Base-by-base conservation (phyloP, 2,113 vertebrate species). In the Mormyrus iriodes region DNA sequence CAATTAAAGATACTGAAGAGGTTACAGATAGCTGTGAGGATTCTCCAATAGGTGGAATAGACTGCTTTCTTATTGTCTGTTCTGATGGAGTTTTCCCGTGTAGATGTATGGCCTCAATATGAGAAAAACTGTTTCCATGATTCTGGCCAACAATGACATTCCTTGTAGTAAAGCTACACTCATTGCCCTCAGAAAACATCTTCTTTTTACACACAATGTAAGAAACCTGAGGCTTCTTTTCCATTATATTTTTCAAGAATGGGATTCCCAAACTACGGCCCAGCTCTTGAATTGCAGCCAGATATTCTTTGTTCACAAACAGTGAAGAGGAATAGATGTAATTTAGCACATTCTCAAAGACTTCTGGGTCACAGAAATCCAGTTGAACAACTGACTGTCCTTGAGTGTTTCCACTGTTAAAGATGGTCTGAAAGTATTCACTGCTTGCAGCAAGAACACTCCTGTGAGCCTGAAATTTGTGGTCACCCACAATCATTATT, bases 321-420 rank as follows among this genome's bases (percentile, higher is more conserved):
- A 99, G 94, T 0, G 98, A 99, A 0, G 98, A 97, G 85, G 98
- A 98, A 92, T 99, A 99, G 91, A 99, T 98, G 96, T 99, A 99
- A 95, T 98, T 99, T 90, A 99, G 93, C 79, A 99, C 97, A 1
- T 97, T 98, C 92, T 99, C 98, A 31, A 99, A 99, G 89, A 97
- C 96, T 65, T 99, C 97, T 0, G 98, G 97, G 91, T 99, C 98
- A 76, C 98, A 99, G 88, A 99, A 99, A 96, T 99, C 98, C 2
- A 99, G 96, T 89, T 98, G 97, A 91, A 99, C 97, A 84, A 97
- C 95, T 44, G 95, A 95, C 53, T 96, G 96, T 0, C 94, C 93
- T 86, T 97, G 96, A 2, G 96, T 95, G 44, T 98, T 97, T 93
- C 94, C 96, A 91, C 94, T 96, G 0, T 97, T 96, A 95, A 99